These are phyloP conservation scores for Onchidella celtica DNA, from an alignment of 2,888 invertebrate genomes.

Conservation along the genomic window DNA sequence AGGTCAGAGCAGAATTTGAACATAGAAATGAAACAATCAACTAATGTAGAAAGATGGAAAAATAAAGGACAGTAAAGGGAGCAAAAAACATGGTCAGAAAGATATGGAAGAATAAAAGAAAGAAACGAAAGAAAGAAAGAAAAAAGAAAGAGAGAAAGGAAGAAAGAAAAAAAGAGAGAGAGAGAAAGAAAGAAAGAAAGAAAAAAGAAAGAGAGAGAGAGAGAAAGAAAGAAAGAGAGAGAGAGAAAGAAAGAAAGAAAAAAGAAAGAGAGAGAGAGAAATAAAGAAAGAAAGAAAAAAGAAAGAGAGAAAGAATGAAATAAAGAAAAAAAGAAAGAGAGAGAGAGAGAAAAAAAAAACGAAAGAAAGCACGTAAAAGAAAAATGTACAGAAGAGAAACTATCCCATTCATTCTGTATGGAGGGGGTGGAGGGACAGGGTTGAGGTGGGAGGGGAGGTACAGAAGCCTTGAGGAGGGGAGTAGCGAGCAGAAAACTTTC, in stretches of 20 bases:
- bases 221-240: background rate
- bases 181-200: background rate
- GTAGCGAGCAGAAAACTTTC: background rate
- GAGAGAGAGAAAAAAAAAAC: conserved; percentile 9
- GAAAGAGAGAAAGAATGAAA: background rate
- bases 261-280: conserved; percentile 5
- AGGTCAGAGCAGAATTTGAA: too few relatives aligned
- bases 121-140: background rate
- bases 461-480: background rate
- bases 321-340: background rate
- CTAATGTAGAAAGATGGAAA: too few relatives aligned
- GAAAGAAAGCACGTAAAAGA: background rate
- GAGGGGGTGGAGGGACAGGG: background rate
- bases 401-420: background rate
- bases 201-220: background rate
- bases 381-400: background rate
- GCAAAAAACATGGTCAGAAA: too few relatives aligned
- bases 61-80: too few relatives aligned
- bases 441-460: background rate
- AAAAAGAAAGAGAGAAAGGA: conserved; percentile 12
- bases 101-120: too few relatives aligned
- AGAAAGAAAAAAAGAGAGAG: conserved; percentile 8
- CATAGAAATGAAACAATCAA: too few relatives aligned
- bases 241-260: background rate
- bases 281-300: background rate